Percentiles rank a stretch among this genome's conserved stretches.
Evolutionary conservation across 2,888 invertebrate genomes (phyloP).

Genomic region (Gerris lacustris): DNA sequence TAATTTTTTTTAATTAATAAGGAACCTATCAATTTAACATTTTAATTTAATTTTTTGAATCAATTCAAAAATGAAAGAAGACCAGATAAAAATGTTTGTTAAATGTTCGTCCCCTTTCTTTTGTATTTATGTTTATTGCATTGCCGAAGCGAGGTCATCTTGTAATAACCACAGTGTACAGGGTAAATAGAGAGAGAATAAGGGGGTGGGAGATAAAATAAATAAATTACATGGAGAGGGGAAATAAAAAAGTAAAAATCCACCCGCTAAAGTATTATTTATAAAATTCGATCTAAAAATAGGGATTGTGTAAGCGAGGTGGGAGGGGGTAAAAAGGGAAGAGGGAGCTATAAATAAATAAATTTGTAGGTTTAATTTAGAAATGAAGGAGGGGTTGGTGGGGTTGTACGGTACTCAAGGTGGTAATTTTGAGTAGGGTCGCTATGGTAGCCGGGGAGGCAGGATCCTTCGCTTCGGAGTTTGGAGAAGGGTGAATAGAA

Average conservation of each 20-base stretch:
- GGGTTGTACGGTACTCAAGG: not conserved
- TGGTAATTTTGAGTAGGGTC: not conserved
- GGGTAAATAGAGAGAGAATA: not conserved
- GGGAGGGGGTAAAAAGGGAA: slow-evolving; percentile 1
- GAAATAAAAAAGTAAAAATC: not conserved
- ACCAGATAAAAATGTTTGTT: too few species aligned
- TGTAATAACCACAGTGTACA: not conserved
- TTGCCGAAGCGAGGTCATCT: too few species aligned
- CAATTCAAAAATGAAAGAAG: too few species aligned
- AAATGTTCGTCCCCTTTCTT: too few species aligned
- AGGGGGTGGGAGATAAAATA: not conserved
- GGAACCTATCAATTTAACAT: too few species aligned
- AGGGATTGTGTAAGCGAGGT: not conserved
- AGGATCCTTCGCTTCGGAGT: too few species aligned
- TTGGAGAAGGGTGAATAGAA: not conserved
- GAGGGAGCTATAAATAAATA: slow-evolving; percentile 4
- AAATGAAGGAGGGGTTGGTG: slow-evolving; percentile 3
- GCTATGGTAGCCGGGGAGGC: not conserved
- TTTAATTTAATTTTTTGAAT: too few species aligned
- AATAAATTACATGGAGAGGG: not conserved
- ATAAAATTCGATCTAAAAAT: not conserved
- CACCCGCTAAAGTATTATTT: not conserved
- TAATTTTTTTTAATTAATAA: too few species aligned
- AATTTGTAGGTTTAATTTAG: not conserved
- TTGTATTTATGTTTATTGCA: too few species aligned